Evolutionary conservation across 2,113 vertebrate genomes (phyloP).

Genomic region (Caretta caretta): DNA sequence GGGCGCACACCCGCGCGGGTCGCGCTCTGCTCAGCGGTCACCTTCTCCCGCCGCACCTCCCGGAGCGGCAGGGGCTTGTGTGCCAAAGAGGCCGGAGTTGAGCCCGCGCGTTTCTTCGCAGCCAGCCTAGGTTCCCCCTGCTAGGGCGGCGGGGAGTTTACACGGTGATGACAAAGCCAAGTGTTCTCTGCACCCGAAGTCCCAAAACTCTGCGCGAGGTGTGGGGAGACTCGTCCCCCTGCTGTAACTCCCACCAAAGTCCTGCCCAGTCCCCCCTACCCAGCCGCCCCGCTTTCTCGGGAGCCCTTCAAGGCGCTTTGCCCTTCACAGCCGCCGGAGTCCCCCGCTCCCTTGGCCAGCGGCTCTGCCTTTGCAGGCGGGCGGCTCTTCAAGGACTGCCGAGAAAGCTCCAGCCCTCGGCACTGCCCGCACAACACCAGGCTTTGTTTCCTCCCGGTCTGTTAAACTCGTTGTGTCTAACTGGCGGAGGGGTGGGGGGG

Average conservation of each 20-base stretch:
- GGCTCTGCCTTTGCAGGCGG: constrained; percentile 55
- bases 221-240: too few species aligned
- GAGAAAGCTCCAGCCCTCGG: constrained; percentile 71
- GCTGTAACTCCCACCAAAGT: not conserved
- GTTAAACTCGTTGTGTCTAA: constrained; percentile 67
- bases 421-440: constrained; percentile 65
- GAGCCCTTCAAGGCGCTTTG: constrained; percentile 52
- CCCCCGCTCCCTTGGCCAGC: constrained; percentile 57
- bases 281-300: not conserved
- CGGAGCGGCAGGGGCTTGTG: not conserved
- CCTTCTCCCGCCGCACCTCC: too few species aligned
- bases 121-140: too few species aligned
- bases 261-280: not conserved
- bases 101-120: not conserved
- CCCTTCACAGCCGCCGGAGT: constrained; percentile 54
- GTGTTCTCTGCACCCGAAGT: not conserved
- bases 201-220: not conserved
- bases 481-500: constrained; percentile 13
- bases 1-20: not conserved
- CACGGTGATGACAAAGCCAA: not conserved
- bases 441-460: constrained; percentile 77
- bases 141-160: not conserved
- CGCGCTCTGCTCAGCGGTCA: not conserved
- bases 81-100: not conserved
- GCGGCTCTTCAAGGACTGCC: constrained; percentile 66